Conservation (phyloP, 2,113 vertebrate genomes). For the Microtus oregoni region DNA sequence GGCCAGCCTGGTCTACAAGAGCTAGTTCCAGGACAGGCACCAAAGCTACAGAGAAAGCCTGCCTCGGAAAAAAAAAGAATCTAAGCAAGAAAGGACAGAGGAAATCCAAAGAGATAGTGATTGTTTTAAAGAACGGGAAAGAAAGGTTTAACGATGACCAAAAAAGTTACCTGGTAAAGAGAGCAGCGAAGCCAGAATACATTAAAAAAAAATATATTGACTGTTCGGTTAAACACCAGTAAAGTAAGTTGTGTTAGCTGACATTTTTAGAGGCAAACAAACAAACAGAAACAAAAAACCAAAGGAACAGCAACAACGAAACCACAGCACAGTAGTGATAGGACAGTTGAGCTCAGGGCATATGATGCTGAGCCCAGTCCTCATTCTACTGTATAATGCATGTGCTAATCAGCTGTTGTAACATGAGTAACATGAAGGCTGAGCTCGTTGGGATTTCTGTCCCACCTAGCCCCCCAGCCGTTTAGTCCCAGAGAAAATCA, state of each 20-base stretch:
- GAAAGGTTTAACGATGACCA: neutral
- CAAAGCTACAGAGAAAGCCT: too few species aligned
- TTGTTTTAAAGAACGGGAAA: constrained; percentile 2
- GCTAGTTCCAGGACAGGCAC: too few species aligned
- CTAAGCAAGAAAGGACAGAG: neutral
- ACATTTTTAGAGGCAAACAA: neutral
- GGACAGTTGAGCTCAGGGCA: neutral
- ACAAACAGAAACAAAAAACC: neutral
- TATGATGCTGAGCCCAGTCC: neutral
- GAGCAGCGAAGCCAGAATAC: neutral
- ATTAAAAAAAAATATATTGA: neutral
- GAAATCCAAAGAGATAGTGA: neutral
- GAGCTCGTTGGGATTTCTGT: too few species aligned
- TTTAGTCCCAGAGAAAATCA: too few species aligned
- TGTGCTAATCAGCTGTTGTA: neutral
- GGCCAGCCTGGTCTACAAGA: too few species aligned
- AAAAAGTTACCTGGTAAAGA: neutral
- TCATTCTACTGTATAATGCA: neutral
- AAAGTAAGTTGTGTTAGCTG: neutral
- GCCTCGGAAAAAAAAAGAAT: neutral
- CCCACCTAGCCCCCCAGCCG: too few species aligned
- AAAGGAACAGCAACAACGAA: neutral
- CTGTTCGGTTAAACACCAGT: neutral
- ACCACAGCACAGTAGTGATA: neutral
- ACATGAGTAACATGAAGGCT: too few species aligned